Conservation (phyloP, 92 coral and sea anemone genomes). For the Porites lobata region DNA sequence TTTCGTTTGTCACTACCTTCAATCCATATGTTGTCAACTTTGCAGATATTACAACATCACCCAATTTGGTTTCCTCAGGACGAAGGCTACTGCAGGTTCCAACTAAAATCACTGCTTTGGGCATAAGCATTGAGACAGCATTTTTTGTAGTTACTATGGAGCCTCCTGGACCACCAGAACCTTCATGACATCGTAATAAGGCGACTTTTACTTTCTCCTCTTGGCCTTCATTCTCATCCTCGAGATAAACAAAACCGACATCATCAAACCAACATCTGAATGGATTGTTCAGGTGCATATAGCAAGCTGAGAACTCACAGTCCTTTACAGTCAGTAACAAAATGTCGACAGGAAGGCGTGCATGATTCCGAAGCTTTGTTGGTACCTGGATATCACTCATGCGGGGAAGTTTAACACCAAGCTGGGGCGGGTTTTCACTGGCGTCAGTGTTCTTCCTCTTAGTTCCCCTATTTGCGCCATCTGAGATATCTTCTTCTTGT, state of each 20-base stretch:
- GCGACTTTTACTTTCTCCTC: conserved; percentile 32
- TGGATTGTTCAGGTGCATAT: background rate
- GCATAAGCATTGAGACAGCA: conserved; percentile 20
- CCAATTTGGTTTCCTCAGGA: conserved; percentile 33
- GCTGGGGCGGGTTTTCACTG: conserved; percentile 6
- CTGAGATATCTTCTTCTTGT: too few species aligned
- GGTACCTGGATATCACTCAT: background rate
- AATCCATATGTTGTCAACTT: conserved; percentile 22
- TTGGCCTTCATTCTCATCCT: background rate
- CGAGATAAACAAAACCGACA: background rate
- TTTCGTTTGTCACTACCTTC: background rate
- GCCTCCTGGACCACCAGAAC: background rate
- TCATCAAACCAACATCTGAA: background rate
- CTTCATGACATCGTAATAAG: conserved; percentile 24
- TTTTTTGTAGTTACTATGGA: background rate
- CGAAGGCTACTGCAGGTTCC: conserved; percentile 35
- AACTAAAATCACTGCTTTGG: conserved; percentile 50
- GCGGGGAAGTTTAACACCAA: background rate
- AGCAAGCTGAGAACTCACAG: background rate
- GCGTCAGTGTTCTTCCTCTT: too few species aligned
- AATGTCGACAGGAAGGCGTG: background rate
- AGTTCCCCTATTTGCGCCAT: too few species aligned
- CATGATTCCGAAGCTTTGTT: background rate
- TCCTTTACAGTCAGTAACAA: conserved; percentile 1
- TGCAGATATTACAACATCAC: conserved; percentile 49